phyloP scores from a whole-genome alignment of 2,797 vertebrate species.

The Lerista edwardsae region DNA sequence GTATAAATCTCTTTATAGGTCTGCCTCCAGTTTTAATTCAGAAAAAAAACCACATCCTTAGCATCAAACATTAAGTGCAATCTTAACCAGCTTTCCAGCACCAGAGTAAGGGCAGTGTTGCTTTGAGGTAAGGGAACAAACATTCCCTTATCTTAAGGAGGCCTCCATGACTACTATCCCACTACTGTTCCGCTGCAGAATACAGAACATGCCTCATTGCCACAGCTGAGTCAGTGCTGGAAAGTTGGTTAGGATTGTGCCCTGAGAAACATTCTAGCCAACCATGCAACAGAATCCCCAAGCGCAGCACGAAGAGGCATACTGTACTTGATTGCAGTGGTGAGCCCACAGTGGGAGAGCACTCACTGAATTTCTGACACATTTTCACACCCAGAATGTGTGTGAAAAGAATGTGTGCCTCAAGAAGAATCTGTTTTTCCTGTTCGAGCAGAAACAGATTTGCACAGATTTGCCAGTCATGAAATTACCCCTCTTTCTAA shows the following conservation, averaged over 20 bases:
- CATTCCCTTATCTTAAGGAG: no score
- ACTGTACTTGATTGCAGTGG: slow-evolving; percentile 25
- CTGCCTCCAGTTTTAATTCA: not conserved
- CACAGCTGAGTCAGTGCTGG: no score
- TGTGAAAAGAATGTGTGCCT: no score
- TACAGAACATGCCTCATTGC: no score
- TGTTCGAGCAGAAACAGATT: not conserved
- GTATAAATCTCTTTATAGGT: not conserved
- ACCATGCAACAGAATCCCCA: slow-evolving; percentile 51
- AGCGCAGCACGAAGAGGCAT: slow-evolving; percentile 69
- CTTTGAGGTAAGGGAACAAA: no score
- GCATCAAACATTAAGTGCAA: not conserved
- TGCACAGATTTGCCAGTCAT: not conserved
- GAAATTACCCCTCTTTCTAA: not conserved
- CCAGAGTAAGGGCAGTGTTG: no score
- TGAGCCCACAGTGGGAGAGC: not conserved
- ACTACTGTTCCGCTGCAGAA: no score
- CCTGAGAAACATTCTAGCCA: slow-evolving; percentile 56
- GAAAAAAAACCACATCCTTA: not conserved
- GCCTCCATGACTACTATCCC: no score
- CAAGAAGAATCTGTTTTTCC: not conserved
- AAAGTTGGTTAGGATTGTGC: no score
- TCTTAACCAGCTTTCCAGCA: no score
- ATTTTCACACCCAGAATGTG: not conserved
- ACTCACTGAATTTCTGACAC: no score